Conservation (phyloP, 2,113 vertebrate genomes). For the Aptenodytes forsteri region DNA sequence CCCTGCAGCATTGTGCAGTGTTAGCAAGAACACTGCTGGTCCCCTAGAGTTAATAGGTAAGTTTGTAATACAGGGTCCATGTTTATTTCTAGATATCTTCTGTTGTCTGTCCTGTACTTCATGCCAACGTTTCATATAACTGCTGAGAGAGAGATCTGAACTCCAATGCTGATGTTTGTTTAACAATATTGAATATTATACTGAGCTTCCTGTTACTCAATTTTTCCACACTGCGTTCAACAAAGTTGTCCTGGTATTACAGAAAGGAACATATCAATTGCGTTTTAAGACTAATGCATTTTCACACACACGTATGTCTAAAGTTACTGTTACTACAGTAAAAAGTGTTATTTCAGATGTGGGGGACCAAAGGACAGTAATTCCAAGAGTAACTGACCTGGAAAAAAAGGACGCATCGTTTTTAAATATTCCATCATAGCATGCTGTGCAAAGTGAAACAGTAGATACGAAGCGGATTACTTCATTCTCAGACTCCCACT, state of each 20-base stretch:
- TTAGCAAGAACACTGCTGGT: conserved; percentile 38
- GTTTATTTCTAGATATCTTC: conserved; percentile 71
- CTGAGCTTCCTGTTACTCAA: background rate
- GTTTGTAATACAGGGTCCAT: conserved; percentile 69
- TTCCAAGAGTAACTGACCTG: background rate
- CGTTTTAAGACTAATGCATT: background rate
- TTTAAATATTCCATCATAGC: background rate
- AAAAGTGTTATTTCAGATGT: background rate
- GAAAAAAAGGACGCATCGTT: background rate
- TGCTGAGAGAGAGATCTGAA: conserved; percentile 17
- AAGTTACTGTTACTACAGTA: background rate
- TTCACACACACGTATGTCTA: background rate
- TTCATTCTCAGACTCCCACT: background rate
- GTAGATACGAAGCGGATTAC: background rate
- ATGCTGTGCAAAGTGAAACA: background rate
- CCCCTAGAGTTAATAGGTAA: conserved; percentile 61
- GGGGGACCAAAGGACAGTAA: background rate
- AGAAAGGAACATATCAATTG: background rate
- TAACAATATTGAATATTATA: conserved; percentile 22
- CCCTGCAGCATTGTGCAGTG: conserved; percentile 41
- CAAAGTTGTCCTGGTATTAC: background rate
- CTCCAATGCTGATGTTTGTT: conserved; percentile 16
- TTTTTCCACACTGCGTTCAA: background rate
- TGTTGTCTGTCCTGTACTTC: conserved; percentile 62
- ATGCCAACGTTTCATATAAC: conserved; percentile 54